These are phyloP conservation scores for Girardinus metallicus DNA, from an alignment of 2,797 vertebrate genomes.

Conservation along the genomic window DNA sequence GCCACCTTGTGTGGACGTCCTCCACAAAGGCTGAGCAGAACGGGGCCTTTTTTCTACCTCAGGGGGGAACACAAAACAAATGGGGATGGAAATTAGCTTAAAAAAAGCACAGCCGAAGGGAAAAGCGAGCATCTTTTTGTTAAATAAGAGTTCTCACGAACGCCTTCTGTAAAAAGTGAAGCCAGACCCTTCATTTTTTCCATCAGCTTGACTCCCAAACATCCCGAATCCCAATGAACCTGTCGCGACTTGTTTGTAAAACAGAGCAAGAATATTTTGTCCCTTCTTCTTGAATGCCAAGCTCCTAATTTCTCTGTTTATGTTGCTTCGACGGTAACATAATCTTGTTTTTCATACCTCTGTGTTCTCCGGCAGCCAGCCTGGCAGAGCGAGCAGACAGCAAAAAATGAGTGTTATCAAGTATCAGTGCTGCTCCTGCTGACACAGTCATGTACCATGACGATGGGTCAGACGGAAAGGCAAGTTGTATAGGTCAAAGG, in stretches of 20 bases:
- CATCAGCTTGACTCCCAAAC: background rate
- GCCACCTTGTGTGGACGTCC: conserved; percentile 35
- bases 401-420: conserved; percentile 53
- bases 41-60: conserved; percentile 19
- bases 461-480: conserved; percentile 37
- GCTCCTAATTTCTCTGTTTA: conserved; percentile 47
- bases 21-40: conserved; percentile 23
- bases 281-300: conserved; percentile 21
- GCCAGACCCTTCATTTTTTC: background rate
- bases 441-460: conserved; percentile 58
- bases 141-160: conserved; percentile 33
- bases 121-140: conserved; percentile 26
- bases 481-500: conserved; percentile 13
- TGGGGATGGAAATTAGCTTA: conserved; percentile 43
- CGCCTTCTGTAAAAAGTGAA: background rate
- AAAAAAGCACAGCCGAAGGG: conserved; percentile 15
- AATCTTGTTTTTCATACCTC: conserved; percentile 58
- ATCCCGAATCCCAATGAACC: conserved; percentile 14
- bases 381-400: conserved; percentile 35
- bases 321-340: conserved; percentile 47
- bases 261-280: conserved; percentile 13
- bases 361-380: conserved; percentile 23
- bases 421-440: conserved; percentile 51
- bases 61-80: conserved; percentile 32
- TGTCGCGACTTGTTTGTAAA: conserved; percentile 14